Evolutionary conservation across 2,888 invertebrate genomes (phyloP), one percentile per base, ranked within the genome.

Genomic region (Aleiodes testaceus): DNA sequence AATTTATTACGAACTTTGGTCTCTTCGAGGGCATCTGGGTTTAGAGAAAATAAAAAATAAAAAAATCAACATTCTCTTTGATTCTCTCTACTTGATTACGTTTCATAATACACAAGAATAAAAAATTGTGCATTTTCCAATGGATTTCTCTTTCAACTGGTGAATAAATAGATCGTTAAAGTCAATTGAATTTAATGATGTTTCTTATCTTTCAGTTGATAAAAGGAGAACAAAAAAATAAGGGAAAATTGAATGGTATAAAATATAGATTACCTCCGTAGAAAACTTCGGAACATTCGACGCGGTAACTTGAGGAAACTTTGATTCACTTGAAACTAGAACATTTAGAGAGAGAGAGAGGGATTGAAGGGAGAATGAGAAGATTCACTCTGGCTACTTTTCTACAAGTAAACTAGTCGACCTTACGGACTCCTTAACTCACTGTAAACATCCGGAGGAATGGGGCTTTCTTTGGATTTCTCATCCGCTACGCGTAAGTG

Each of bases 401-500:
- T 59, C 55, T 65, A 52, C 65, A 61, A 73, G 68, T 67, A 67
- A 73, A 68, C 70, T 73, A 68, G 70, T 68, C 73, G 68, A 73
- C 70, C 73, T 68, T 73, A 73, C 47, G 50, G 65, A 70, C 70
- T 70, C 65, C 30, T 70, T 68, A 73, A 70, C 73, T 73, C 69
- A 70, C 68, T 73, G 73, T 73, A 73, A 73, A 73, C 70, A 73
- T 55, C 67, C 53, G 55, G 61, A 22, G 61, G 55, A 68, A 73
- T 73, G 55, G 65, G 65, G 61, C 63, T 69, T 16, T 36, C 18
- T 42, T 59, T 36, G 36, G 14, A 26, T 18, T 70, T 70, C 70
- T 67, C 70, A 63, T 68, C 50, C 55, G 55, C 55, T 42, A 65
- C 67, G 66, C 69, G 70, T 70, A 66, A 68, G 73, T 73, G 70